Evolutionary conservation across 2,888 invertebrate genomes (phyloP).

Genomic region (Parnassius apollo): DNA sequence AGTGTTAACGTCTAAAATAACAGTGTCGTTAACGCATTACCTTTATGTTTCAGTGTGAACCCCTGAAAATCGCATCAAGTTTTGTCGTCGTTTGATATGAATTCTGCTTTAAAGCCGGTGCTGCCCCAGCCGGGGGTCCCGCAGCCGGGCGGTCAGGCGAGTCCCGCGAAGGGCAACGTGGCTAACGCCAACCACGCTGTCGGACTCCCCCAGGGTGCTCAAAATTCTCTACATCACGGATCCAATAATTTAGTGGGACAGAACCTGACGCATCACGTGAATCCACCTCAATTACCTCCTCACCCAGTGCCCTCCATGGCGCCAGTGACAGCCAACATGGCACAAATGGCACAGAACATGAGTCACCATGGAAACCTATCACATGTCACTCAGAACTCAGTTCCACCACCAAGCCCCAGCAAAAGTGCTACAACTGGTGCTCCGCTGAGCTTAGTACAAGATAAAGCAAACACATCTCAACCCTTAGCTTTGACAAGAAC

Average conservation of each 20-base stretch:
- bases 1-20: slow-evolving; percentile 58
- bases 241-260: slow-evolving; percentile 62
- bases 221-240: slow-evolving; percentile 61
- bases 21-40: slow-evolving; percentile 53
- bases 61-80: slow-evolving; percentile 29
- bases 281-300: slow-evolving; percentile 52
- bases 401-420: slow-evolving; percentile 57
- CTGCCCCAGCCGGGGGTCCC: slow-evolving; percentile 75
- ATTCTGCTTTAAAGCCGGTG: slow-evolving; percentile 83
- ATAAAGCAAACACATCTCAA: slow-evolving; percentile 57
- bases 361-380: slow-evolving; percentile 77
- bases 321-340: slow-evolving; percentile 75
- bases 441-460: slow-evolving; percentile 72
- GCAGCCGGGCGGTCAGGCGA: slow-evolving; percentile 69
- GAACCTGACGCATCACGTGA: slow-evolving; percentile 65
- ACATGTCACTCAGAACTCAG: slow-evolving; percentile 67
- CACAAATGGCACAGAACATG: slow-evolving; percentile 78
- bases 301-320: slow-evolving; percentile 75
- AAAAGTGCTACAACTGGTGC: slow-evolving; percentile 60
- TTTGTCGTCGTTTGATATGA: slow-evolving; percentile 72
- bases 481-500: slow-evolving; percentile 71
- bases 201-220: slow-evolving; percentile 66
- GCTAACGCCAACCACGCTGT: slow-evolving; percentile 68
- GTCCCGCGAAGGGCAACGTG: slow-evolving; percentile 71
- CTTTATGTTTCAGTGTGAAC: slow-evolving; percentile 63